Base-by-base conservation (phyloP, 2,888 invertebrate species). In the Punctoribates punctum region DNA sequence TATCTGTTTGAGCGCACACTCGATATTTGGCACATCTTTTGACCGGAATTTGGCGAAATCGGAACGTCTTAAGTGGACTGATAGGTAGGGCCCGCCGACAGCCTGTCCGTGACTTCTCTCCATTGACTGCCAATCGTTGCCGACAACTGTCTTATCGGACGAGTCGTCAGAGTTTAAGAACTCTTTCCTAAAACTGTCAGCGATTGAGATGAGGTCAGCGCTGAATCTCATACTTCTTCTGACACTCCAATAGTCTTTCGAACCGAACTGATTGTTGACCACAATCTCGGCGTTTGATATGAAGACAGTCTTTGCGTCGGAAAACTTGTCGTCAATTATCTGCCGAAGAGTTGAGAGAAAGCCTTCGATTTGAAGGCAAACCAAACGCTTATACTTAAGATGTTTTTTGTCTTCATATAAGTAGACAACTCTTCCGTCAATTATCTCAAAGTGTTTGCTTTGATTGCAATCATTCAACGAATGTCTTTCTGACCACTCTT, bases 201-300 rank as follows among this genome's bases (percentile, higher is more conserved):
- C 96, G 48, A 90, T 87, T 70, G 86, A 80, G 13, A 88, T 83
- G 0, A 99, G 86, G 20, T 88, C 83, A 73, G 86, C 85, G 77
- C 90, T 90, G 83, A 96, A 98, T 80, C 92, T 87, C 94, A 98
- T 94, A 81, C 97, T 97, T 80, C 94, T 88, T 78, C 87, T 80
- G 13, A 91, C 92, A 80, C 87, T 85, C 97, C 97, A 97, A 83
- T 92, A 97, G 34, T 88, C 85, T 75, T 85, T 85, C 62, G 90
- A 90, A 0, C 96, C 96, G 85, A 92, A 97, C n/a, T 86, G 85
- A 81, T 94, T 90, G 83, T 96, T 96, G 27, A 96, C 83, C 1
- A 92, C 89, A 77, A 93, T 90, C 85, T 96, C 96, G 17, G 91
- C 93, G 38, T 83, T 81, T 75, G 84, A 83, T 23, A 85, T 78